Evolutionary conservation across 92 coral and sea anemone genomes (phyloP).

Genomic region (Actinostola sp.): DNA sequence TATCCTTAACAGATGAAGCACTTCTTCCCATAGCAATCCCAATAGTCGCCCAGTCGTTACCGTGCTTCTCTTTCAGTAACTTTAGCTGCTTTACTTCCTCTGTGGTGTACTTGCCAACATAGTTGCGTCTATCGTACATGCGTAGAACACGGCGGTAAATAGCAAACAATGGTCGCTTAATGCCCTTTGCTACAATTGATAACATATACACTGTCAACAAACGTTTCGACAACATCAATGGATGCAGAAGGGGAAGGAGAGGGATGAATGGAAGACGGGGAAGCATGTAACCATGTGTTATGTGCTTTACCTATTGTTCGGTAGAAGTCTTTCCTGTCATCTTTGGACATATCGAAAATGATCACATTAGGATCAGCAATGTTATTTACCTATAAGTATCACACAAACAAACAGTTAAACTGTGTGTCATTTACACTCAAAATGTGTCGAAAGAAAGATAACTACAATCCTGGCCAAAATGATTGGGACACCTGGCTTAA

Average conservation of each 20-base stretch:
- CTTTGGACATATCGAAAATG: slow-evolving; percentile 94
- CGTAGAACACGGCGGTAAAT: slow-evolving; percentile 97
- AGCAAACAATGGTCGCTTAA: slow-evolving; percentile 93
- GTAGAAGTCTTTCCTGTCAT: slow-evolving; percentile 94
- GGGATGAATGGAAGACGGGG: not conserved
- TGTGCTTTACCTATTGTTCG: slow-evolving; percentile 82
- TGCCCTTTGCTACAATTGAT: slow-evolving; percentile 99
- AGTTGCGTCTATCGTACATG: slow-evolving; percentile 91
- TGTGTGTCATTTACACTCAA: not conserved
- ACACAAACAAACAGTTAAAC: not conserved
- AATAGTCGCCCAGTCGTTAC: slow-evolving; percentile 99
- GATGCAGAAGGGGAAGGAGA: not conserved
- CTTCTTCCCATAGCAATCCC: slow-evolving; percentile 96
- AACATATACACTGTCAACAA: too few relatives aligned
- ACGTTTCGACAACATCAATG: not conserved
- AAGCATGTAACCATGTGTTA: not conserved
- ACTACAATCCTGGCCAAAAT: not conserved
- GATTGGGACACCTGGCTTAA: too few relatives aligned
- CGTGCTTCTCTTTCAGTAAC: slow-evolving; percentile 86
- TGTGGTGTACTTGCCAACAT: slow-evolving; percentile 86
- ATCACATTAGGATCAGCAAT: slow-evolving; percentile 89
- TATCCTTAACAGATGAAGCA: slow-evolving; percentile 99
- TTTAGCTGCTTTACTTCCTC: slow-evolving; percentile 90
- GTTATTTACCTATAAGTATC: slow-evolving; percentile 64
- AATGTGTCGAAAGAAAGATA: too few relatives aligned